These are phyloP conservation scores for Drosophila mojavensis DNA, from an alignment of 1,140 invertebrate genomes.

Conservation along the genomic window DNA sequence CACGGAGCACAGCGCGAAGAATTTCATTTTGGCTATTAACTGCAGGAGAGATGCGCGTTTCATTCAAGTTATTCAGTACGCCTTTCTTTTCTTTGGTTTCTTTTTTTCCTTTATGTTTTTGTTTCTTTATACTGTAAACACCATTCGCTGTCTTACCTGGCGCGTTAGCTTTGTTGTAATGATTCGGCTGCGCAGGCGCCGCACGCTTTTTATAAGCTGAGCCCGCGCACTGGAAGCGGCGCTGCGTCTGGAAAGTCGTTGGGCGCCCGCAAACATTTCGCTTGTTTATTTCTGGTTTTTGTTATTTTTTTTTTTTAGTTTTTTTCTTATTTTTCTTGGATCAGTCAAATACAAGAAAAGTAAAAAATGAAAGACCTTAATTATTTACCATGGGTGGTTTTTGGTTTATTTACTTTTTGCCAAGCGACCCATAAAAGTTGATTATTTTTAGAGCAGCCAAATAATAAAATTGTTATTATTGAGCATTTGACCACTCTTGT, in stretches of 20 bases:
- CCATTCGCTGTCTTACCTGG: constrained; percentile 68
- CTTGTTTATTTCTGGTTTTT: constrained; percentile 70
- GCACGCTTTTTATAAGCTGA: constrained; percentile 77
- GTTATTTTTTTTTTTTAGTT: too few relatives aligned
- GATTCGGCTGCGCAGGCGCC: constrained; percentile 65
- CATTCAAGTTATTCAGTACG: constrained; percentile 5
- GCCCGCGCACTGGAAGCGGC: constrained; percentile 57
- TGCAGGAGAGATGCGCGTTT: constrained; percentile 29
- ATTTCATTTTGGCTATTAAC: constrained; percentile 68
- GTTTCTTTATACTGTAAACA: constrained; percentile 1
- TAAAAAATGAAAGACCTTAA: constrained; percentile 3
- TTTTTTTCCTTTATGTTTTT: constrained; percentile 3
- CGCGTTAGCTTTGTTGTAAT: constrained; percentile 76
- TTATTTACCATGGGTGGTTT: constrained; percentile 16
- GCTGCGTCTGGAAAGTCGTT: constrained; percentile 58
- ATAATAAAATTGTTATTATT: constrained; percentile 64
- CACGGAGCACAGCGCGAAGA: constrained; percentile 83
- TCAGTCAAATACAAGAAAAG: constrained; percentile 1
- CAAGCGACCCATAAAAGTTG: constrained; percentile 58
- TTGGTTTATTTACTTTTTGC: constrained; percentile 26
- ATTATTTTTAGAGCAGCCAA: constrained; percentile 45
- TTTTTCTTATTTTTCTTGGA: background rate
- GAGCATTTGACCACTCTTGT: constrained; percentile 63
- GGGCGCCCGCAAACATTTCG: constrained; percentile 56
- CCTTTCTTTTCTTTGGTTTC: background rate